Percentiles rank a stretch among this genome's conserved stretches.
Evolutionary conservation across 2,113 vertebrate genomes (phyloP).

Genomic region (Loxodonta africana): DNA sequence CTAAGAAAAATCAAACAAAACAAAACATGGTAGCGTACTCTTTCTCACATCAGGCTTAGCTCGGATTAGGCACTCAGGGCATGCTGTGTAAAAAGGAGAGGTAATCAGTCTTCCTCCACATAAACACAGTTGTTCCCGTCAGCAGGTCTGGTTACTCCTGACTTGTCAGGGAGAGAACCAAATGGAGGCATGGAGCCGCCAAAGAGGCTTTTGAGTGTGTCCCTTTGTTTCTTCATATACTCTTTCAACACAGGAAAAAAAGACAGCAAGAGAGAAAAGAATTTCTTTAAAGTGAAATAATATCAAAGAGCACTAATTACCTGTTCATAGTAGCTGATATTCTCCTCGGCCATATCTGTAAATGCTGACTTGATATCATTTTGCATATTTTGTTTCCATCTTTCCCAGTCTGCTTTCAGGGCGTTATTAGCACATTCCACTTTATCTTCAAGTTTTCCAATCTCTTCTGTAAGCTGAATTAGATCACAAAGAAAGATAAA

Average conservation of each 20-base stretch:
- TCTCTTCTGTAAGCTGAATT: constrained; percentile 93
- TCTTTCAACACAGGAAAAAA: background rate
- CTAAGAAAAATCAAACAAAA: background rate
- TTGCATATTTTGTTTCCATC: constrained; percentile 94
- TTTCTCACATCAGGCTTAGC: background rate
- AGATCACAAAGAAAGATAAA: constrained; percentile 59
- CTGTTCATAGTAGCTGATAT: constrained; percentile 95
- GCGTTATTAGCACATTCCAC: constrained; percentile 94
- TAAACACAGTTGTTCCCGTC: background rate
- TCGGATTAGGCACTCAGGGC: background rate
- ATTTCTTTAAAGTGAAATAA: background rate
- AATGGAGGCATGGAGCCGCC: background rate
- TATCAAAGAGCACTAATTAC: constrained; percentile 83
- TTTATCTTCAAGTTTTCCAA: constrained; percentile 94
- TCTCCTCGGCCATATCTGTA: constrained; percentile 91
- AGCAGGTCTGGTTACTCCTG: background rate
- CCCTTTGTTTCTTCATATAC: background rate
- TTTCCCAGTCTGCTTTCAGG: constrained; percentile 94
- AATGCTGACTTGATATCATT: constrained; percentile 93
- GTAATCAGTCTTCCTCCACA: background rate
- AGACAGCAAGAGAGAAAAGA: background rate
- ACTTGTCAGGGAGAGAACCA: background rate
- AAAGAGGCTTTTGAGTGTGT: background rate
- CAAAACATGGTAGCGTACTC: background rate
- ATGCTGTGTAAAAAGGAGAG: background rate